Conservation (phyloP, 2,797 vertebrate genomes). For the Trachurus trachurus region DNA sequence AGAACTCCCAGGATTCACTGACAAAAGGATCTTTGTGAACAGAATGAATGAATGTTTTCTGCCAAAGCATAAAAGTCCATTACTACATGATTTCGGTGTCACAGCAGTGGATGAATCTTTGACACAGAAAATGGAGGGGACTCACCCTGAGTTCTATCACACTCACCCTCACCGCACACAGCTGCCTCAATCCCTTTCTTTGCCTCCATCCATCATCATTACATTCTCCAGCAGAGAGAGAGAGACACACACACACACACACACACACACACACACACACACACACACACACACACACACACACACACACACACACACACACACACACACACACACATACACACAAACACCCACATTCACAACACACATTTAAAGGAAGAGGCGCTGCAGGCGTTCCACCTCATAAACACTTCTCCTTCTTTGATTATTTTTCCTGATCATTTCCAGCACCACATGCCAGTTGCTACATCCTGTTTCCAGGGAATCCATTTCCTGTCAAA, state of each 20-base stretch:
- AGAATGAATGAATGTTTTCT: constrained; percentile 53
- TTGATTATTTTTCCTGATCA: constrained; percentile 82
- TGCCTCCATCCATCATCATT: constrained; percentile 76
- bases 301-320: constrained; percentile 36
- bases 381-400: constrained; percentile 72
- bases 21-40: constrained; percentile 68
- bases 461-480: constrained; percentile 76
- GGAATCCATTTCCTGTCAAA: constrained; percentile 74
- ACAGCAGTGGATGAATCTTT: constrained; percentile 37
- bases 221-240: constrained; percentile 58
- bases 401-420: constrained; percentile 78
- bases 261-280: constrained; percentile 36
- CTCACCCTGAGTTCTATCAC: constrained; percentile 43
- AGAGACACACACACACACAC: constrained; percentile 42
- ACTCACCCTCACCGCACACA: constrained; percentile 51
- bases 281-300: constrained; percentile 52
- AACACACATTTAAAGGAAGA: constrained; percentile 60
- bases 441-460: constrained; percentile 71
- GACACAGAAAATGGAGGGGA: constrained; percentile 47
- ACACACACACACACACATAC: constrained; percentile 41
- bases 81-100: constrained; percentile 40
- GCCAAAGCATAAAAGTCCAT: constrained; percentile 52
- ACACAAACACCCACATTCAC: constrained; percentile 41
- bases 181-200: constrained; percentile 62
- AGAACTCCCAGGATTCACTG: constrained; percentile 37